Conservation (phyloP, 2,888 invertebrate species). For the Chrysolina americana region DNA sequence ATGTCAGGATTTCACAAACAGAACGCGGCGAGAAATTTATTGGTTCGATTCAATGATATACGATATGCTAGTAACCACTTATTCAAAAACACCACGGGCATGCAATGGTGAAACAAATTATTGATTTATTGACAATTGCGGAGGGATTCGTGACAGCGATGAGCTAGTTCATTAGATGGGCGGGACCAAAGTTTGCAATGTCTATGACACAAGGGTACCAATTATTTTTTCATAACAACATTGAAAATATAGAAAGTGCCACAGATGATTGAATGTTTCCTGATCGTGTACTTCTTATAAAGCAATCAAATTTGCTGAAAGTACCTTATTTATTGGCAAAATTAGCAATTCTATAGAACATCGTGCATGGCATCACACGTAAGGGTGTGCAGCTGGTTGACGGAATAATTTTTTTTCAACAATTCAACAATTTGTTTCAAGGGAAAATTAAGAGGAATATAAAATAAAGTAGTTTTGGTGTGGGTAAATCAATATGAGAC, state of each 20-base stretch:
- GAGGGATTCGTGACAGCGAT: neutral
- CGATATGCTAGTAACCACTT: constrained; percentile 13
- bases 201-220: neutral
- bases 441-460: no score
- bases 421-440: no score
- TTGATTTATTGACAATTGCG: constrained; percentile 29
- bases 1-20: constrained; percentile 31
- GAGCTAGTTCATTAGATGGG: neutral
- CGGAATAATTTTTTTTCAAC: no score
- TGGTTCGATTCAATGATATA: constrained; percentile 26
- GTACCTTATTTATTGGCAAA: neutral
- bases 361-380: no score
- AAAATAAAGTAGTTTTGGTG: no score
- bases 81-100: constrained; percentile 24
- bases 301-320: no score
- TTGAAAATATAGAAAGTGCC: no score
- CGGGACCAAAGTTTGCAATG: neutral
- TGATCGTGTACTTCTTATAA: no score
- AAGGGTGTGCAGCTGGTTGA: no score
- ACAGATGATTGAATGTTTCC: no score
- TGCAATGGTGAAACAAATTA: constrained; percentile 24
- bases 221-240: neutral
- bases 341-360: neutral
- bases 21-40: constrained; percentile 23
- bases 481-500: no score